Percentiles rank a stretch among this genome's conserved stretches.
Conservation (phyloP, 2,797 vertebrate species). For the Xenentodon cancila region DNA sequence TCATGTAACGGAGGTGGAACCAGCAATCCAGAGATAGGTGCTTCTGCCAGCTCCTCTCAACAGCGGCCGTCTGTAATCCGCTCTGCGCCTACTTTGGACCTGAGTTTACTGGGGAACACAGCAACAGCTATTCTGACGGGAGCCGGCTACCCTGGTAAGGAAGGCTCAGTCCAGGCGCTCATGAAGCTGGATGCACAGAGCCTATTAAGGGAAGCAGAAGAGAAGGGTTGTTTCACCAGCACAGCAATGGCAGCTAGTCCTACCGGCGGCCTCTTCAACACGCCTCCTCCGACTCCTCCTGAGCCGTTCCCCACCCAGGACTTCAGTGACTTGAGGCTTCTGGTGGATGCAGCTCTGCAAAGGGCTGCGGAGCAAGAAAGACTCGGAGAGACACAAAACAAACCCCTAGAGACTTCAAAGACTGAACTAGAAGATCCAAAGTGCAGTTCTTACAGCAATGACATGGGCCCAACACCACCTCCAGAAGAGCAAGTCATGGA, state of each 20-base stretch:
- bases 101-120: slow-evolving; percentile 86
- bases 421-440: slow-evolving; percentile 21
- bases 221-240: slow-evolving; percentile 59
- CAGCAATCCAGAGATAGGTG: slow-evolving; percentile 70
- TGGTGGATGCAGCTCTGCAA: slow-evolving; percentile 92
- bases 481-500: slow-evolving; percentile 70
- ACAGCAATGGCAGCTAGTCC: slow-evolving; percentile 80
- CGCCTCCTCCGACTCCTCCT: slow-evolving; percentile 89
- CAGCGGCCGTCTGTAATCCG: slow-evolving; percentile 78
- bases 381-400: slow-evolving; percentile 58
- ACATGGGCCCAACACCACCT: slow-evolving; percentile 53
- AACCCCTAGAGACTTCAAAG: slow-evolving; percentile 25
- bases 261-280: slow-evolving; percentile 89
- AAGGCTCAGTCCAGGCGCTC: slow-evolving; percentile 78
- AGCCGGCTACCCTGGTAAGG: slow-evolving; percentile 72
- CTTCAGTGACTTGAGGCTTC: slow-evolving; percentile 91
- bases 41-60: slow-evolving; percentile 23
- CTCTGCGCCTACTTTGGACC: slow-evolving; percentile 84
- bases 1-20: slow-evolving; percentile 40
- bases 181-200: slow-evolving; percentile 78
- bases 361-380: slow-evolving; percentile 91
- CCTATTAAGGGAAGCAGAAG: slow-evolving; percentile 71
- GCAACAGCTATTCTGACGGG: slow-evolving; percentile 83
- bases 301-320: slow-evolving; percentile 88
- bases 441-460: slow-evolving; percentile 17